These are phyloP conservation scores for Macquaria australasica DNA, from an alignment of 2,113 vertebrate genomes.

Conservation along the genomic window DNA sequence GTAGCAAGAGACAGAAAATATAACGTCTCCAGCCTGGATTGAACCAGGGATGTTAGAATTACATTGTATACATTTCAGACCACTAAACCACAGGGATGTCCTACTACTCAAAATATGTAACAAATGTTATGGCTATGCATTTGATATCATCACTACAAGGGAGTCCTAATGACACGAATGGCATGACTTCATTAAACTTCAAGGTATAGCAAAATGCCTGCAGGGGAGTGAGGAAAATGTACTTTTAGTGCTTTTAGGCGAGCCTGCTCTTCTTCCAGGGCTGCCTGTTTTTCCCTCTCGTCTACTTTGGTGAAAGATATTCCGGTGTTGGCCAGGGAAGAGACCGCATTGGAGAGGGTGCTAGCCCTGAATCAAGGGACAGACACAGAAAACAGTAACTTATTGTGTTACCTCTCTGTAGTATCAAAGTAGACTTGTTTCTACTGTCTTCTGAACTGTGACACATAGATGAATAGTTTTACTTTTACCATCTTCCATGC, in stretches of 20 bases:
- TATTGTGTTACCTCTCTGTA: not conserved
- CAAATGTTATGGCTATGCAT: not conserved
- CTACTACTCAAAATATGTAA: not conserved
- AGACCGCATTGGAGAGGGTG: conserved; percentile 95
- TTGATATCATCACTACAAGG: not conserved
- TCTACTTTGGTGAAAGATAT: conserved; percentile 96
- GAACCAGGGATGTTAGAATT: not conserved
- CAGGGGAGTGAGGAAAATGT: conserved; percentile 34
- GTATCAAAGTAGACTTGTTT: not conserved
- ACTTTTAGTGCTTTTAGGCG: conserved; percentile 96
- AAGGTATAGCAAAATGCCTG: not conserved
- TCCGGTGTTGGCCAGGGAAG: conserved; percentile 95
- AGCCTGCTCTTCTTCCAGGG: conserved; percentile 94
- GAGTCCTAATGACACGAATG: not conserved
- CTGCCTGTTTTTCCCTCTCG: conserved; percentile 96
- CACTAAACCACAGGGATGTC: not conserved
- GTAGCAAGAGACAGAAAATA: not conserved
- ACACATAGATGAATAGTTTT: not conserved
- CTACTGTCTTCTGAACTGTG: not conserved
- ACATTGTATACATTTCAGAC: not conserved
- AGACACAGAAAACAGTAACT: not conserved
- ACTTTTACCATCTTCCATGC: not conserved
- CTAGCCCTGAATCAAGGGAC: conserved; percentile 86
- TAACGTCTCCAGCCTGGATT: not conserved
- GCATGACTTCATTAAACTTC: not conserved